These are phyloP conservation scores for Noturus placidus DNA, from an alignment of 2,113 vertebrate genomes.

Conservation along the genomic window DNA sequence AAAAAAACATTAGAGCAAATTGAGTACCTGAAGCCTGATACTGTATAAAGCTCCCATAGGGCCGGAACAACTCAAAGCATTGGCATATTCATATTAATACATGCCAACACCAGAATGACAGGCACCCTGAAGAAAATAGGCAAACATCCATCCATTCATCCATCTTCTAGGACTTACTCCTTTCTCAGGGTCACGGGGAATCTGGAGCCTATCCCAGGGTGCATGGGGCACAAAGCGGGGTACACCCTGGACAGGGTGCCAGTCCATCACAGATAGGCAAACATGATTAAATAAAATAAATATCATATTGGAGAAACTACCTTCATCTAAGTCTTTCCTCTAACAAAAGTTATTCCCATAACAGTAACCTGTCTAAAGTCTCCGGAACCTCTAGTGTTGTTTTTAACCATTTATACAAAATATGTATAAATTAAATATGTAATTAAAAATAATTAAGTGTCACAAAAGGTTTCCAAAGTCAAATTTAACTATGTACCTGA, in stretches of 20 bases:
- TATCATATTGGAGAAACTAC: not conserved
- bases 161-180: too few relatives aligned
- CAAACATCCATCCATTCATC: too few relatives aligned
- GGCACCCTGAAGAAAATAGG: not conserved
- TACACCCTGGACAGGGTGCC: too few relatives aligned
- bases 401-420: not conserved
- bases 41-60: not conserved
- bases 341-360: not conserved
- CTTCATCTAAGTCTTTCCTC: not conserved
- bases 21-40: not conserved
- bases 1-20: not conserved
- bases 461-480: not conserved
- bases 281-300: not conserved
- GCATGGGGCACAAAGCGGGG: too few relatives aligned
- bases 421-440: not conserved
- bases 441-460: not conserved
- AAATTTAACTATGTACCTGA: not conserved
- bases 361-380: not conserved
- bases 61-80: not conserved
- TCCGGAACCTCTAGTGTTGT: not conserved
- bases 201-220: too few relatives aligned
- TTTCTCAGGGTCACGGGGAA: too few relatives aligned
- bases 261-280: too few relatives aligned
- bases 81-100: not conserved
- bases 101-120: not conserved